Evolutionary conservation across 2,113 vertebrate genomes (phyloP).

Genomic region (Tichodroma muraria): DNA sequence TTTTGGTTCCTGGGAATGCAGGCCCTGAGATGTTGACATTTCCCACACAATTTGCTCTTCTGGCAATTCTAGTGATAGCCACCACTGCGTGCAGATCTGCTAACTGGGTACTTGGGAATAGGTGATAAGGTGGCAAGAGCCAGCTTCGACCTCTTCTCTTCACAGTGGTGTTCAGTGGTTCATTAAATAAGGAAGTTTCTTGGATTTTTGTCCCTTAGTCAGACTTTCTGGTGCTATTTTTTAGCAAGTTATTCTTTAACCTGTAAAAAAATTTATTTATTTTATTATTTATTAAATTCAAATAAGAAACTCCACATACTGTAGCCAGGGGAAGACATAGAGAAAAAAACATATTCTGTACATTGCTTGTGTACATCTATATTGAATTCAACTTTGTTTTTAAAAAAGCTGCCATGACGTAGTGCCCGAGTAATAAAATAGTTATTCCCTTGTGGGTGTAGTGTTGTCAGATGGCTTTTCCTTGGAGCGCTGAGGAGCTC

Average conservation of each 20-base stretch:
- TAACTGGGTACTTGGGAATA: neutral
- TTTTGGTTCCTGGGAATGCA: slow-evolving; percentile 17
- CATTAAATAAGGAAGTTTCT: neutral
- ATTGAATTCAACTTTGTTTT: neutral
- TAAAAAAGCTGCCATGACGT: neutral
- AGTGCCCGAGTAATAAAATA: neutral
- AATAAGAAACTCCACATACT: neutral
- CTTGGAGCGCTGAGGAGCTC: neutral
- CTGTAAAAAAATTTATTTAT: neutral
- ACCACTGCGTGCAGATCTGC: neutral
- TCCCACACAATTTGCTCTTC: slow-evolving; percentile 47
- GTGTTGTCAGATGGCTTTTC: neutral
- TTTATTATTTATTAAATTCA: neutral
- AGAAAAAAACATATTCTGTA: neutral
- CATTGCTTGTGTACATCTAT: neutral
- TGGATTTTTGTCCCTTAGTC: neutral
- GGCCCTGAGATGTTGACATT: slow-evolving; percentile 29
- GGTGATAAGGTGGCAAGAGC: slow-evolving; percentile 9
- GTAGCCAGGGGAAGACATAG: neutral
- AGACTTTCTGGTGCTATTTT: neutral
- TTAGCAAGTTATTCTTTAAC: neutral
- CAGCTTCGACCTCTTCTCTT: neutral
- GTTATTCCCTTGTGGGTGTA: neutral
- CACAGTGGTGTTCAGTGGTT: neutral
- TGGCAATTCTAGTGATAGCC: neutral